Percentiles rank a stretch among this genome's conserved stretches.
phyloP scores from a whole-genome alignment of 2,888 invertebrate genomes.

The Protula sp. region DNA sequence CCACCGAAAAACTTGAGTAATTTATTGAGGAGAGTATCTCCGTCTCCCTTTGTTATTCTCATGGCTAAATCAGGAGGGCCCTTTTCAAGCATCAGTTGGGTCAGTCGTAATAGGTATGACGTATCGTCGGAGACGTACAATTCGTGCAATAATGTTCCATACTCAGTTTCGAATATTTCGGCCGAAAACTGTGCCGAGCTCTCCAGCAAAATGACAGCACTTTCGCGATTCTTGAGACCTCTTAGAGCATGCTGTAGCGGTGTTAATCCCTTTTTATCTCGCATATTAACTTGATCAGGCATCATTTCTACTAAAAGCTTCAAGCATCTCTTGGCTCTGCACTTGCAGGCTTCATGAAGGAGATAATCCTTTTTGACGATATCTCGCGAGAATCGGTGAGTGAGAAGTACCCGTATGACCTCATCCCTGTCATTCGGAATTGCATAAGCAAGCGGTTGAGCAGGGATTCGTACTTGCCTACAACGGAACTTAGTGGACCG shows the following conservation, averaged over 20 bases:
- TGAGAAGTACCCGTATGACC: conserved; percentile 49
- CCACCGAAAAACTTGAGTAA: conserved; percentile 54
- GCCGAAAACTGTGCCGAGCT: conserved; percentile 18
- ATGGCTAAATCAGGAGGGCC: conserved; percentile 23
- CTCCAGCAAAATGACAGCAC: conserved; percentile 23
- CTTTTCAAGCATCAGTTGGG: conserved; percentile 24
- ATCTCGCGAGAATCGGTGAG: conserved; percentile 39
- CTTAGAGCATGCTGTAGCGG: conserved; percentile 24
- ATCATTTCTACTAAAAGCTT: conserved; percentile 35
- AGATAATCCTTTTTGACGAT: conserved; percentile 18
- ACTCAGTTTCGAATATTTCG: conserved; percentile 24
- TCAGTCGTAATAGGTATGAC: conserved; percentile 17
- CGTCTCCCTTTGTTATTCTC: conserved; percentile 58
- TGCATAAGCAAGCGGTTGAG: conserved; percentile 44
- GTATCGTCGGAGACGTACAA: conserved; percentile 25
- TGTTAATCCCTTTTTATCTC: conserved; percentile 23
- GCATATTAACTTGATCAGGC: conserved; percentile 24
- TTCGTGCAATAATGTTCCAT: conserved; percentile 21
- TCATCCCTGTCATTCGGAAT: conserved; percentile 41
- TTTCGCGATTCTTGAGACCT: conserved; percentile 19
- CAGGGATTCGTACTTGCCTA: conserved; percentile 32
- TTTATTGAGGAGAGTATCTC: conserved; percentile 68
- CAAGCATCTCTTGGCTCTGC: conserved; percentile 58
- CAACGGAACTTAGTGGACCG: conserved; percentile 25
- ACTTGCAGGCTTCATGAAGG: conserved; percentile 56